Conservation (phyloP, 2,797 vertebrate genomes). For the Ataeniobius toweri region DNA sequence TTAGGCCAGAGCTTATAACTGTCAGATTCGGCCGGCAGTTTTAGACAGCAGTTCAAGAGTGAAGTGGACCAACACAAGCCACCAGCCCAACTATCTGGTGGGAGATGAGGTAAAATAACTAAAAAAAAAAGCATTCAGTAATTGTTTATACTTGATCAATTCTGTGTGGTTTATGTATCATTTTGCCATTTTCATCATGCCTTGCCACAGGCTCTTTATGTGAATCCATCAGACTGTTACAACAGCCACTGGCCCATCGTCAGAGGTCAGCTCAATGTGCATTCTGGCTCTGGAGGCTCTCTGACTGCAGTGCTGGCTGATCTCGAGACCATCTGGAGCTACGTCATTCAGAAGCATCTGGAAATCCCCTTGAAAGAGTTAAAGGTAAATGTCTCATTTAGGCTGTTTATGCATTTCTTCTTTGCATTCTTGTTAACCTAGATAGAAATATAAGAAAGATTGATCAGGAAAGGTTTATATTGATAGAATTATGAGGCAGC, state of each 20-base stretch:
- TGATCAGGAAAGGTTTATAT: not conserved
- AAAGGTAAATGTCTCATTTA: constrained; percentile 82
- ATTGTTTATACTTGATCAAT: not conserved
- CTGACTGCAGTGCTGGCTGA: constrained; percentile 89
- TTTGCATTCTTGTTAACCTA: not conserved
- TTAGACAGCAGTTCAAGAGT: constrained; percentile 90
- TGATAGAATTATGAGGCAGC: not conserved
- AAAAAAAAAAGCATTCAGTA: not conserved
- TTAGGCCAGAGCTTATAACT: constrained; percentile 93
- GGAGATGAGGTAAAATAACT: constrained; percentile 91
- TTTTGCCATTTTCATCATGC: constrained; percentile 19
- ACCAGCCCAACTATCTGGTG: constrained; percentile 90
- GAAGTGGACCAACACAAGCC: constrained; percentile 92
- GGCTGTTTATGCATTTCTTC: not conserved
- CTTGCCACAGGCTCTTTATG: constrained; percentile 85
- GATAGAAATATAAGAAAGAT: not conserved
- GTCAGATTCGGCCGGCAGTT: constrained; percentile 91
- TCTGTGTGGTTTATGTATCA: constrained; percentile 13
- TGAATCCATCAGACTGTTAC: constrained; percentile 92
- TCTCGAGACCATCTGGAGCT: constrained; percentile 94
- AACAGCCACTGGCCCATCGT: constrained; percentile 92
- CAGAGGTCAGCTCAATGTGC: constrained; percentile 91
- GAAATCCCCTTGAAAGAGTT: constrained; percentile 96
- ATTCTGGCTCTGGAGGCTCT: constrained; percentile 88
- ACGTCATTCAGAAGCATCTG: constrained; percentile 92